Evolutionary conservation across 2,113 vertebrate species (phyloP), one percentile per base, ranked within the genome.

Genomic region (Microcebus griseorufus): DNA sequence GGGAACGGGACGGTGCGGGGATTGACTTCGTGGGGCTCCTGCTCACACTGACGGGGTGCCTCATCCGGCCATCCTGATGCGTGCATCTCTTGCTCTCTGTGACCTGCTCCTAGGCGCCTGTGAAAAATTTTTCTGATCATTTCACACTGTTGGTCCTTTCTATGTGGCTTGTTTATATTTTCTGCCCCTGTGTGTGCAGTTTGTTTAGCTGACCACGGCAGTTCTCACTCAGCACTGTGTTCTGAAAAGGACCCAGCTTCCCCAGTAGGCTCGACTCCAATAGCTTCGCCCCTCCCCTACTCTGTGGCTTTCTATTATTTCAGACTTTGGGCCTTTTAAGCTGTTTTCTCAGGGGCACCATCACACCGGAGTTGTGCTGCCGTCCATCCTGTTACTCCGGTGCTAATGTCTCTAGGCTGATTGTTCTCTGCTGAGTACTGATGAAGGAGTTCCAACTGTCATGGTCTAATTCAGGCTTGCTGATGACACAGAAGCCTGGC

Each of bases 191-290:
- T 96, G 64, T 93, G 29, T 94, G 70, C 73, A 48, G 53, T 45
- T 64, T 97, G 88, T 98, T 98, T 94, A 93, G 90, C 73, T 97
- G 95, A 98, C 80, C 55, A 22, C 60, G 88, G 62, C 92, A 94
- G 27, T 95, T 98, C 86, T 94, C 86, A 48, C 97, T 97, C 94
- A 53, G 84, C 65, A 98, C 95, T 98, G 93, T 98, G 73, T 82
- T 97, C 82, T 95, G 92, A 93, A 98, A 98, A 97, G 82, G 90
- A 98, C 42, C 6, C 42, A 95, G 65, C 92, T 89, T 97, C 87
- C 84, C 95, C 83, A 6, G 42, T 93, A 82, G 94, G 95, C 89
- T 98, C 55, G 13, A 42, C 73, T 98, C 96, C 97, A 98, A 48
- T 92, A 96, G 97, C 95, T 97, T 98, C 98, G 95, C 39, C 78